Evolutionary conservation across 1,140 invertebrate species (phyloP), one percentile per base, ranked within the genome.

Genomic region (Homalodisca vitripennis): DNA sequence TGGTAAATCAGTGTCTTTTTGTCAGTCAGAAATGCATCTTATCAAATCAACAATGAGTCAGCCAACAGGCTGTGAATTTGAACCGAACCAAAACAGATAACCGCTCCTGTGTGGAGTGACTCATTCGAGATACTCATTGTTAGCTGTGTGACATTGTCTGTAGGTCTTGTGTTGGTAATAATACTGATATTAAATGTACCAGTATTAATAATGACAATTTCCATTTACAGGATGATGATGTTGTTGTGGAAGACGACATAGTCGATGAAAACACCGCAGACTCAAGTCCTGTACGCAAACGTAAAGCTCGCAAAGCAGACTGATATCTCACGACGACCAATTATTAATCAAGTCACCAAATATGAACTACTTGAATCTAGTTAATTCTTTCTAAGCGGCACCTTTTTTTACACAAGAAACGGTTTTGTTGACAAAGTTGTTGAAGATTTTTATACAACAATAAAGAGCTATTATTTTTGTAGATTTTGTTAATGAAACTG

Each of bases 241-340:
- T 84, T 17, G n/a, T n/a, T n/a, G 79, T 79, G 13, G 80, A 86
- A 72, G 85, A 86, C 73, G 85, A 86, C 78, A 73, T 86, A 17
- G 62, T 55, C 14, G 72, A 70, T 29, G 69, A 73, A n/a, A 31
- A 53, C 17, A 41, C 46, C 57, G 53, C 48, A 51, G 68, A 63
- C 32, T 31, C 69, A 47, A 70, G 68, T 30, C 70, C 51, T 67
- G 79, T 85, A 63, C 82, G 85, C 67, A 86, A 86, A 72, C 84
- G 87, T 69, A 87, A 85, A 77, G 79, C 85, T 68, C 82, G 86
- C 66, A 88, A 87, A 77, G 85, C 84, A 71, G 86, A 88, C 76
- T 88, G 69, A 76, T n/a, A n/a, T 3, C 48, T 10, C 3, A 3
- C 3, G 17, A n/a, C n/a, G 22, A n/a, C 3, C 3, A 14, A 51